Evolutionary conservation across 2,888 invertebrate genomes (phyloP).

Genomic region (Ariolimax columbianus): DNA sequence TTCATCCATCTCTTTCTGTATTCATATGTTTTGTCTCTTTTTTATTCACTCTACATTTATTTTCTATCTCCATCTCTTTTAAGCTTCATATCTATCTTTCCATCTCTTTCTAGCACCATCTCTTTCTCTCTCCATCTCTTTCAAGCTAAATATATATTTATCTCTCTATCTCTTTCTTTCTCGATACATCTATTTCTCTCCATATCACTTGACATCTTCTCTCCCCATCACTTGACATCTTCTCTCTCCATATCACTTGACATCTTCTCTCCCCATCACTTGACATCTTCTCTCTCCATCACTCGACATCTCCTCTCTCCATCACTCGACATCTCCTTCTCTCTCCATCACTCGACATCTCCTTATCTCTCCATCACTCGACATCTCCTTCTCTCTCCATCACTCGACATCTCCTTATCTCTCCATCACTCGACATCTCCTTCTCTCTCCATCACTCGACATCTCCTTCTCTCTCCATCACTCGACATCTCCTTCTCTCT

Average conservation of each 20-base stretch:
- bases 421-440: background rate
- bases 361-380: background rate
- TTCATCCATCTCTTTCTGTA: too few species aligned
- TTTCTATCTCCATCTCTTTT: background rate
- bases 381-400: too few species aligned
- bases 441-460: too few species aligned
- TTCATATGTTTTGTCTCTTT: too few species aligned
- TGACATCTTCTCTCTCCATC: background rate
- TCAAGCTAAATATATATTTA: background rate
- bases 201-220: background rate
- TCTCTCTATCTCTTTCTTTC: conserved; percentile 25
- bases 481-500: too few species aligned
- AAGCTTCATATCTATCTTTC: too few species aligned
- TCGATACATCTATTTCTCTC: conserved; percentile 2
- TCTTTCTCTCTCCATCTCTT: conserved; percentile 4
- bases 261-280: background rate
- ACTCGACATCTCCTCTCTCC: background rate
- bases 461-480: too few species aligned
- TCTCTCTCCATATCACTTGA: background rate
- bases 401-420: background rate
- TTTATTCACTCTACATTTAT: too few species aligned
- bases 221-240: background rate
- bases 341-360: too few species aligned
- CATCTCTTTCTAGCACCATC: conserved; percentile 18
- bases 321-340: background rate